These are phyloP conservation scores for Eristalis tenax DNA, from an alignment of 2,888 invertebrate genomes.

Conservation along the genomic window DNA sequence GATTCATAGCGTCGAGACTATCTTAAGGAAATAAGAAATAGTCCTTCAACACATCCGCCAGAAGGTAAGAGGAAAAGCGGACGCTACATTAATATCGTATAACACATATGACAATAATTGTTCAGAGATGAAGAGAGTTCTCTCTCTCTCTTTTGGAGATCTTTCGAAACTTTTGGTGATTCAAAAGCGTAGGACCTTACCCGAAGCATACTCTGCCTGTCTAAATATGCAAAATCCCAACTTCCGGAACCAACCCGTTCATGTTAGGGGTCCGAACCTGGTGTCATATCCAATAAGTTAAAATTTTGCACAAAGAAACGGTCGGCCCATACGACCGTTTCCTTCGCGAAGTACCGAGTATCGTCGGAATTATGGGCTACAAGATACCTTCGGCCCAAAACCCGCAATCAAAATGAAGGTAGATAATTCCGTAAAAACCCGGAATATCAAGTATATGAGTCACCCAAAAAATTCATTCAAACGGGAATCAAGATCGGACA, in stretches of 20 bases:
- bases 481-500: neutral
- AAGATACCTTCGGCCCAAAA: neutral
- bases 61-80: neutral
- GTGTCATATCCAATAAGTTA: neutral
- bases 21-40: neutral
- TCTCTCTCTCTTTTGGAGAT: neutral
- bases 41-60: neutral
- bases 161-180: neutral
- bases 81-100: neutral
- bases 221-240: neutral
- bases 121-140: neutral
- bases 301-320: neutral
- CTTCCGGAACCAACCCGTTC: neutral
- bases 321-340: neutral
- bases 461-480: neutral
- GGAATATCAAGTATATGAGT: neutral
- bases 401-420: neutral
- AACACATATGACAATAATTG: neutral
- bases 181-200: too few relatives aligned
- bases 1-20: neutral
- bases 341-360: neutral
- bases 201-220: neutral
- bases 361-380: neutral
- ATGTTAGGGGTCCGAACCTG: too few relatives aligned
- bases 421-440: too few relatives aligned